Percentiles rank a stretch among this genome's conserved stretches.
phyloP scores from a whole-genome alignment of 2,113 vertebrate species.

The Centropus unirufus region DNA sequence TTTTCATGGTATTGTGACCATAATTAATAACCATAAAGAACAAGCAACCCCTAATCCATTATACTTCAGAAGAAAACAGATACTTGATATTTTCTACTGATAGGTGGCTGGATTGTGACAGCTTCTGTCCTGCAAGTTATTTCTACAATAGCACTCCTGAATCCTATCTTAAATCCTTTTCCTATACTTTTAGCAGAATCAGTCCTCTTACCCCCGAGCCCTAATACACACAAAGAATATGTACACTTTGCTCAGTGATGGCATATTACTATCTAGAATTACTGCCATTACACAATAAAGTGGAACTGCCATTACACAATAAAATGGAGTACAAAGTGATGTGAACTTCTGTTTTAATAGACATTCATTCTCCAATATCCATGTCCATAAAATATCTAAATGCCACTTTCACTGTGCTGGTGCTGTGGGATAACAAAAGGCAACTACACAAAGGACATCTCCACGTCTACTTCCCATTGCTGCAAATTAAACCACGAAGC shows the following conservation, averaged over 20 bases:
- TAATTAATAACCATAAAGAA: neutral
- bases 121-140: neutral
- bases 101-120: neutral
- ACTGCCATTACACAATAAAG: neutral
- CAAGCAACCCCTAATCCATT: neutral
- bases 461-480: fast-evolving
- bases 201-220: neutral
- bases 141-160: neutral
- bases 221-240: fast-evolving
- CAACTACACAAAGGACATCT: neutral
- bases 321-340: neutral
- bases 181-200: fast-evolving
- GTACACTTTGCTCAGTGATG: fast-evolving
- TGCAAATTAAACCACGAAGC: fast-evolving
- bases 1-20: neutral
- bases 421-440: neutral
- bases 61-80: neutral
- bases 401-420: fast-evolving
- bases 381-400: neutral
- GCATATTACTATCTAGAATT: neutral
- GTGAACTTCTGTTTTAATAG: neutral
- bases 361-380: neutral
- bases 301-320: neutral
- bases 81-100: neutral
- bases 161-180: fast-evolving